phyloP scores from a whole-genome alignment of 2,888 invertebrate species.

The Drosophila hawaiiensis region DNA sequence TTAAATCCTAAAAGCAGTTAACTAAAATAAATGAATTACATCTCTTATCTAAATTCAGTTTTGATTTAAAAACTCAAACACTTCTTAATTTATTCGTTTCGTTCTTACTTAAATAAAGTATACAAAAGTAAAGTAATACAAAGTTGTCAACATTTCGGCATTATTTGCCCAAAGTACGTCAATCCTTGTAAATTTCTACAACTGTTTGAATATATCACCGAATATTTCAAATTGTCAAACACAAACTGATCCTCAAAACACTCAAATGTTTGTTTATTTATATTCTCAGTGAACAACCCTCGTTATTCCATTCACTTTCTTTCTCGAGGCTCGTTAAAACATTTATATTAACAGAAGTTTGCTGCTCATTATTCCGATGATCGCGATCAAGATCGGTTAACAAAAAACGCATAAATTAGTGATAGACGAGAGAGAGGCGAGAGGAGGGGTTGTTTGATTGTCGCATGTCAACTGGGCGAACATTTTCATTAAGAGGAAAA shows the following conservation, averaged over 20 bases:
- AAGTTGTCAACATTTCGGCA: not conserved
- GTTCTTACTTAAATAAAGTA: not conserved
- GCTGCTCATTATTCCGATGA: slow-evolving; percentile 31
- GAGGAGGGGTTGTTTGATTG: slow-evolving; percentile 30
- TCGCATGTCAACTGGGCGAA: slow-evolving; percentile 39
- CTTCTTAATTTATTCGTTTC: not conserved
- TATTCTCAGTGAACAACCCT: slow-evolving; percentile 31
- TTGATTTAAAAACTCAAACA: not conserved
- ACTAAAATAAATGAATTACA: not conserved
- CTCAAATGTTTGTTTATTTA: slow-evolving; percentile 23
- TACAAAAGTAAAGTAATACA: slow-evolving; percentile 15
- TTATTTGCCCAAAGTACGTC: not conserved
- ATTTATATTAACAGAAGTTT: slow-evolving; percentile 58
- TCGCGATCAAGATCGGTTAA: slow-evolving; percentile 49
- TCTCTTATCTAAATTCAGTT: not conserved
- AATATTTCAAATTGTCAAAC: not conserved
- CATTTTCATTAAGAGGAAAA: slow-evolving; percentile 63
- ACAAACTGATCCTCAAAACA: slow-evolving; percentile 25
- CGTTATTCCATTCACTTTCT: not conserved
- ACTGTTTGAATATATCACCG: not conserved
- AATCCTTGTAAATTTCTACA: not conserved
- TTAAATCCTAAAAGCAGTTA: not conserved
- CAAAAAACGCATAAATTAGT: slow-evolving; percentile 68
- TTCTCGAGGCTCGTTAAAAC: slow-evolving; percentile 17
- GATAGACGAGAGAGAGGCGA: not conserved